A percentile compares a stretch with the other conserved stretches of the same genome.
Evolutionary conservation across 2,113 vertebrate species (phyloP).

Genomic region (Alethe diademata): DNA sequence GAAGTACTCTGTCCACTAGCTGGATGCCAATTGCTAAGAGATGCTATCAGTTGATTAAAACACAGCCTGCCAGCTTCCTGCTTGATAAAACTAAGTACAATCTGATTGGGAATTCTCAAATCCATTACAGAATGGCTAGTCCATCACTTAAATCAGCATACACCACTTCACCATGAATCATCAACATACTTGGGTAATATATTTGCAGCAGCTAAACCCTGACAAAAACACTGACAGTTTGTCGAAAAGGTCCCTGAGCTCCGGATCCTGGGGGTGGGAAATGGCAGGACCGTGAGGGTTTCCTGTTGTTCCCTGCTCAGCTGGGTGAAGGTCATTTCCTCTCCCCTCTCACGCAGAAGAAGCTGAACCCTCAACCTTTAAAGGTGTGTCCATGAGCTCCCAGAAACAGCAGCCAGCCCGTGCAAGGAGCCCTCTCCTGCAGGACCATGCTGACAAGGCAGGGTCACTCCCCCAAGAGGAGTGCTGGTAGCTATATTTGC

Average conservation of each 20-base stretch:
- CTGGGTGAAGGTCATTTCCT: conserved; percentile 63
- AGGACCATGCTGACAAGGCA: fast-evolving
- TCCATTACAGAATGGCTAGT: conserved; percentile 48
- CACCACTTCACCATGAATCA: neutral
- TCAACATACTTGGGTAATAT: neutral
- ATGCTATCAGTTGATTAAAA: conserved; percentile 83
- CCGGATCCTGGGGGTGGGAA: conserved; percentile 28
- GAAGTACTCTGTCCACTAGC: conserved; percentile 40
- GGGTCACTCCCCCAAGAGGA: neutral
- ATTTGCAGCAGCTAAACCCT: neutral
- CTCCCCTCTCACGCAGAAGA: conserved; percentile 9
- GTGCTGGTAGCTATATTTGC: neutral
- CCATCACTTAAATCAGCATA: conserved; percentile 12
- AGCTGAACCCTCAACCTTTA: conserved; percentile 11
- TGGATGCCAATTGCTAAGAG: conserved; percentile 57
- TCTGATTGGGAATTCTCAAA: conserved; percentile 48
- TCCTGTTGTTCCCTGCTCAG: conserved; percentile 54
- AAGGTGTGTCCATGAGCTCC: neutral
- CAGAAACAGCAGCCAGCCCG: neutral
- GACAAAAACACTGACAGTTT: neutral
- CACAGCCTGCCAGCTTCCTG: conserved; percentile 71
- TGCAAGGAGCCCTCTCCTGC: neutral
- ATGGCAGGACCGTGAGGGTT: neutral
- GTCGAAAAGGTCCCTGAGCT: neutral
- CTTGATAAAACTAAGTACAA: conserved; percentile 64